Evolutionary conservation across 2,888 invertebrate genomes (phyloP), one percentile per base, ranked within the genome.

Genomic region (Drosophila phalerata): DNA sequence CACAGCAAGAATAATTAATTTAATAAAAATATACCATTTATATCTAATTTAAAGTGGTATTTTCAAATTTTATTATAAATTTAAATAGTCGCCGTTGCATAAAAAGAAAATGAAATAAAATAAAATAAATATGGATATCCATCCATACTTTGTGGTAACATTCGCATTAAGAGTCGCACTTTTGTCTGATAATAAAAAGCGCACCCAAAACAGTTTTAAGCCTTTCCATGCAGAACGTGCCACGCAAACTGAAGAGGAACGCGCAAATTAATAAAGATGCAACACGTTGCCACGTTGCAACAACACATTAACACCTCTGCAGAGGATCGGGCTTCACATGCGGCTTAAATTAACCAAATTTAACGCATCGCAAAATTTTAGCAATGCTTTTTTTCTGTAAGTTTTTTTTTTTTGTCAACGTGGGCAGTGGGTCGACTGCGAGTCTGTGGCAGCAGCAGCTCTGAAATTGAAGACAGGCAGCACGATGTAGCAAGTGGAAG

Each of bases 331-430:
- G 43, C 49, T 60, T 52, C 48, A 62, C 64, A 45, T 51, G 60
- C 77, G 76, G 73, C 71, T 77, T 73, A 87, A 85, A 87, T 85
- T 85, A 85, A 83, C 81, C 60, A 85, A 85, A 83, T 87, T 85
- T 87, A 74, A 87, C 88, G 88, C 88, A 76, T 87, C 83, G 78
- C 78, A 76, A 76, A 86, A 73, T 85, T 84, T 81, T 72, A 74
- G 72, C 64, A 65, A 55, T 42, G 43, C 52, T 45, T 28, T 64
- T 56, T 32, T 65, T 25, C 40, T 11, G 13, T 6, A 5, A 5
- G 1, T 72, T 38, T 53, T 42, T 64, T 57, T 22, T 76, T 76
- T 77, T 71, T 84, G 86, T 86, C 84, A 86, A 79, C 77, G 81
- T 85, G 86, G 84, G 81, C 70, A 75, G 77, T 68, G 77, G 77